Evolutionary conservation across 1,140 invertebrate genomes (phyloP), one percentile per base, ranked within the genome.

Genomic region (Kradibia gibbosae): DNA sequence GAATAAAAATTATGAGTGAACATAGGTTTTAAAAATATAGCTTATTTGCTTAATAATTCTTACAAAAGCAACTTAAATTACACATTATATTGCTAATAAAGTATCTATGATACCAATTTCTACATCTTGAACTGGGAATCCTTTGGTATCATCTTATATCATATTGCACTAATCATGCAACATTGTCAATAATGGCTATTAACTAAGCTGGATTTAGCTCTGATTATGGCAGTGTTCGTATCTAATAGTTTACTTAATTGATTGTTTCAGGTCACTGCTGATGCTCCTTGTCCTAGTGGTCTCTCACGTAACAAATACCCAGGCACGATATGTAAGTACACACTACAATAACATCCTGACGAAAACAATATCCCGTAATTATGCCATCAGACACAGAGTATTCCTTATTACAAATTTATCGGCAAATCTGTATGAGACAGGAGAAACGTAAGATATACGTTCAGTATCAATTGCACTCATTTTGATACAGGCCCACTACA

Each of bases 231-330:
- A 22, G 34, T 53, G 67, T 71, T 28, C 28, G 22, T 39, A 62
- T 73, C 53, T 62, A 82, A 71, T 45, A 60, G n/a, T 60, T 34
- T 28, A 50, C 55, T 62, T 62, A 80, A 81, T 8, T 78, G 70
- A 82, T 79, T 83, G 73, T 91, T 91, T 65, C 88, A 91, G 91
- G 89, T 91, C 87, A 87, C 89, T 90, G 90, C 90, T 90, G 89
- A 86, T 92, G 78, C 85, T 92, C 78, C 81, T 92, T 85, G 88
- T 89, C 82, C 84, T 92, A 62, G 83, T 87, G 86, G 85, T 86
- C 25, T 81, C 86, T 78, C 86, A 89, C 60, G 80, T 91, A 75
- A 83, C 84, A 84, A 84, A 88, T 62, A 86, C 82, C 67, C 84
- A 86, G 50, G 89, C 88, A 20, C 89, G 85, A 88, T 88, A 88